Conservation (phyloP, 2,888 invertebrate genomes). For the Orthosia gothica region DNA sequence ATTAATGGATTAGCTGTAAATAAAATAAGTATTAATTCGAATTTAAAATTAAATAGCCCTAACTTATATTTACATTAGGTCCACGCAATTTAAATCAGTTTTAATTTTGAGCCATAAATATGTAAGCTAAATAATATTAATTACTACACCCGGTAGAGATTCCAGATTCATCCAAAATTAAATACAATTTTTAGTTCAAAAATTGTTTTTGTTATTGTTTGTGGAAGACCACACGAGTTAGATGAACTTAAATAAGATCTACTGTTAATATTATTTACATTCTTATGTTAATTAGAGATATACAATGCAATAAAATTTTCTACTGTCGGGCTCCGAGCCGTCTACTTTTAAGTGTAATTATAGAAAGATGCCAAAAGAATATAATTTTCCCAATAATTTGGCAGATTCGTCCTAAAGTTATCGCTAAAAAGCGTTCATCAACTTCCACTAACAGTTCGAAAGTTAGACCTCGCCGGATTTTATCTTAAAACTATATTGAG, state of each 20-base stretch:
- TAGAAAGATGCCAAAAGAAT: slow-evolving; percentile 67
- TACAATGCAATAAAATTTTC: slow-evolving; percentile 71
- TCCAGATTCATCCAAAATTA: slow-evolving; percentile 57
- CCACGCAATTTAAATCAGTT: slow-evolving; percentile 67
- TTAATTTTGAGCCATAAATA: slow-evolving; percentile 66
- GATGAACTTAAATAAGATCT: slow-evolving; percentile 35
- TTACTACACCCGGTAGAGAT: slow-evolving; percentile 70
- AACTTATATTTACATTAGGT: slow-evolving; percentile 70
- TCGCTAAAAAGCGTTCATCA: slow-evolving; percentile 65
- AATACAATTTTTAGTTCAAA: slow-evolving; percentile 48
- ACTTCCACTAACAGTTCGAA: slow-evolving; percentile 46
- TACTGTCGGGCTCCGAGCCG: slow-evolving; percentile 71
- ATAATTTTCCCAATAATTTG: slow-evolving; percentile 56
- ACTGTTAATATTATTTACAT: slow-evolving; percentile 61
- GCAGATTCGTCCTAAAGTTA: slow-evolving; percentile 62
- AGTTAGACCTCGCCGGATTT: slow-evolving; percentile 62
- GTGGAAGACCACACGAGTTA: slow-evolving; percentile 6
- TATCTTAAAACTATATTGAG: slow-evolving; percentile 81
- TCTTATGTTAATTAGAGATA: slow-evolving; percentile 65
- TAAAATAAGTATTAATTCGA: slow-evolving; percentile 62
- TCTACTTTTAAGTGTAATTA: slow-evolving; percentile 60
- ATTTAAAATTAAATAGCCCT: slow-evolving; percentile 68
- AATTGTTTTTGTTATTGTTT: slow-evolving; percentile 19
- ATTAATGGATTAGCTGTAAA: slow-evolving; percentile 65
- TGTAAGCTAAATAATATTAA: slow-evolving; percentile 53